These are phyloP conservation scores for Pollenia amentaria DNA, from an alignment of 2,888 invertebrate genomes.

Conservation along the genomic window DNA sequence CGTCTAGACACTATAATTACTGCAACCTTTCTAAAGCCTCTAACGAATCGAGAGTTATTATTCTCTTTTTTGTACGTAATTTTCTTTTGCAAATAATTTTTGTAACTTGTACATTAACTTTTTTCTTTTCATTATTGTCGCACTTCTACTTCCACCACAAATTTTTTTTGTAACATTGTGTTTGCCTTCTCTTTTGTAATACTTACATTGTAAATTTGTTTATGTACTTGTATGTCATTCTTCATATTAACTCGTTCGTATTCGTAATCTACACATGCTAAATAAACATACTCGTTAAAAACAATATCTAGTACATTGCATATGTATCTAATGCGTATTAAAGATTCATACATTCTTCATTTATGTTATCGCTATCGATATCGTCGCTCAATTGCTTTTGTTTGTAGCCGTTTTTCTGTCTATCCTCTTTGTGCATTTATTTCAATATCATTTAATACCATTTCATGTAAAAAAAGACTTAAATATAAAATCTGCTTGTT, in stretches of 20 bases:
- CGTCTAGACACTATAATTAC: conserved; percentile 32
- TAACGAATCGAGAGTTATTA: conserved; percentile 68
- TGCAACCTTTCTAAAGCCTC: background rate
- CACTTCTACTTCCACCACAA: conserved; percentile 63
- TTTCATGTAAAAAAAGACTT: conserved; percentile 44
- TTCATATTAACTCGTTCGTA: conserved; percentile 5
- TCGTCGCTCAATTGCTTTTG: conserved; percentile 69
- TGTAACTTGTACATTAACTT: conserved; percentile 48
- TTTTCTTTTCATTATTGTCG: conserved; percentile 53
- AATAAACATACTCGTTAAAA: conserved; percentile 10
- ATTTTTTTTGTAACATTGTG: conserved; percentile 56
- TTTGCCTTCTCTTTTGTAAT: conserved; percentile 55
- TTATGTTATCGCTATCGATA: conserved; percentile 38
- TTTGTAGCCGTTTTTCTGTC: conserved; percentile 71
- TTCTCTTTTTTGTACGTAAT: conserved; percentile 20
- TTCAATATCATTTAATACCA: conserved; percentile 40
- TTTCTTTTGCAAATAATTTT: conserved; percentile 48
- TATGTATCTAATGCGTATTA: conserved; percentile 34
- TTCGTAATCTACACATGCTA: background rate
- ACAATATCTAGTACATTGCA: conserved; percentile 1
- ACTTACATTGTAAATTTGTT: conserved; percentile 16
- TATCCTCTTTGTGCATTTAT: conserved; percentile 69
- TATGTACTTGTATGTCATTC: conserved; percentile 46
- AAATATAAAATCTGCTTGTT: conserved; percentile 51
- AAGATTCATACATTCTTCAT: conserved; percentile 53